A percentile compares a stretch with the other conserved stretches of the same genome.
Conservation (phyloP, 2,797 vertebrate genomes). For the Simalia tracyae region DNA sequence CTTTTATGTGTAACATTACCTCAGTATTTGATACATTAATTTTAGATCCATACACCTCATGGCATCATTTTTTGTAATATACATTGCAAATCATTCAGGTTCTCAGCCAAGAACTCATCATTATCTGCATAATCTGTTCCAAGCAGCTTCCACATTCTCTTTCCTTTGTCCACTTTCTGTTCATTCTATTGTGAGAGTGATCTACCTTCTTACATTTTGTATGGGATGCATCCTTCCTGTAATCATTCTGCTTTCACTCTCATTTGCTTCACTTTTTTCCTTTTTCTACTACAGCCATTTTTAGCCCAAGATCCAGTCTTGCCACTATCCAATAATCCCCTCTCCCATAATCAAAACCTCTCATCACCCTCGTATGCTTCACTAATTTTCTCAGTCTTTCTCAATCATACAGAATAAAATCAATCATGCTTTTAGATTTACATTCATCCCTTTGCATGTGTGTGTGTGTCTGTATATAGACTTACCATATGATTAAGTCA, state of each 20-base stretch:
- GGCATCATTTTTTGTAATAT: background rate
- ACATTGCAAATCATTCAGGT: background rate
- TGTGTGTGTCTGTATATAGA: background rate
- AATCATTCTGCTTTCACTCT: background rate
- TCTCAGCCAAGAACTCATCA: background rate
- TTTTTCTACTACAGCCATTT: background rate
- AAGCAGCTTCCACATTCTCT: background rate
- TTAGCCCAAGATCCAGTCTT: background rate
- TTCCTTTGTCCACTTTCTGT: background rate
- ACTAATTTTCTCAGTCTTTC: background rate
- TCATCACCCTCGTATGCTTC: background rate
- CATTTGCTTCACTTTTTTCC: background rate
- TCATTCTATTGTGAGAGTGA: background rate
- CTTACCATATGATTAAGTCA: background rate
- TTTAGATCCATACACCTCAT: background rate
- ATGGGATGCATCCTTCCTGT: background rate
- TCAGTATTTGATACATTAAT: background rate
- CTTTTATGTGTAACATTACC: background rate
- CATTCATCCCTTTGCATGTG: background rate
- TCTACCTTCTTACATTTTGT: background rate
- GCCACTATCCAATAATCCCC: background rate
- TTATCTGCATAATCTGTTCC: background rate
- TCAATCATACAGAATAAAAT: background rate
- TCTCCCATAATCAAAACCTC: background rate
- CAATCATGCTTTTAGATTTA: background rate